phyloP scores from a whole-genome alignment of 2,888 invertebrate genomes.

The Prosapia bicincta region DNA sequence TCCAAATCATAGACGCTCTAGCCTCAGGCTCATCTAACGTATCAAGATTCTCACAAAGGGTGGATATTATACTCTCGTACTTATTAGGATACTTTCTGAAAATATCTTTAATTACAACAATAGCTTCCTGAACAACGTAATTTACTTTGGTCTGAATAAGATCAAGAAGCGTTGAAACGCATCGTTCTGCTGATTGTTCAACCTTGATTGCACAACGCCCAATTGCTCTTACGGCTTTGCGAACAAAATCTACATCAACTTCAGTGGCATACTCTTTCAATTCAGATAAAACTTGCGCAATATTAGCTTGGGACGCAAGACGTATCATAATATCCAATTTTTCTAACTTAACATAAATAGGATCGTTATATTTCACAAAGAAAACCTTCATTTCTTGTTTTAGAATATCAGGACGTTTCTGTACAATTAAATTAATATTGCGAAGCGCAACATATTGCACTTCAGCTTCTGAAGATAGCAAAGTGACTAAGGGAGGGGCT shows the following conservation, averaged over 20 bases:
- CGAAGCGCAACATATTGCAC: conserved; percentile 94
- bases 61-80: conserved; percentile 99
- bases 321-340: conserved; percentile 99
- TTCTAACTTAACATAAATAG: conserved; percentile 98
- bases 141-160: conserved; percentile 99
- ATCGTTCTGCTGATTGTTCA: conserved; percentile 96
- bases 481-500: conserved; percentile 97
- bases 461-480: conserved; percentile 97
- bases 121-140: conserved; percentile 99
- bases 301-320: conserved; percentile 95
- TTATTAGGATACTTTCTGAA: conserved; percentile 98
- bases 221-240: conserved; percentile 97
- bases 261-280: conserved; percentile 71
- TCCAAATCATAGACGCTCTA: conserved; percentile 92
- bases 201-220: conserved; percentile 98
- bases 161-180: conserved; percentile 95
- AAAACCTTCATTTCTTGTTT: conserved; percentile 99
- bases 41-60: conserved; percentile 97
- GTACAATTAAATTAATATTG: conserved; percentile 98
- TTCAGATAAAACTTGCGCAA: conserved; percentile 96
- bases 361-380: conserved; percentile 99
- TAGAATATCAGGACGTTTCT: conserved; percentile 96
- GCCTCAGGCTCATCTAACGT: conserved; percentile 99
- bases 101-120: conserved; percentile 98
- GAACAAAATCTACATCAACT: conserved; percentile 98